A percentile compares a stretch with the other conserved stretches of the same genome.
Conservation (phyloP, 1,140 invertebrate genomes). For the Augochlora pura region DNA sequence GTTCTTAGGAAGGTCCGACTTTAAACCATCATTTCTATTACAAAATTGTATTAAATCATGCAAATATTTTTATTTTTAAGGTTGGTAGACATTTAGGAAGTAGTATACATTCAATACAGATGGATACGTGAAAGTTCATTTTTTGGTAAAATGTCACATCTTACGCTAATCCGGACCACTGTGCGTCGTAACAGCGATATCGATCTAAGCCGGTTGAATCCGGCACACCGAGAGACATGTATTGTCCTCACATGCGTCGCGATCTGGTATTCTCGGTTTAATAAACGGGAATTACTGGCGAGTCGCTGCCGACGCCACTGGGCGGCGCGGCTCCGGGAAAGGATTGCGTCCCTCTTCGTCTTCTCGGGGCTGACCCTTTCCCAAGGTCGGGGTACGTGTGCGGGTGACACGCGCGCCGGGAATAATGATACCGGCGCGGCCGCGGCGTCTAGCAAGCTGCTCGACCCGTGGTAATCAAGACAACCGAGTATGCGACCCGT, state of each 20-base stretch:
- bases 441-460: neutral
- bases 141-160: too few relatives aligned
- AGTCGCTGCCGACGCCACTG: neutral
- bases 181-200: too few relatives aligned
- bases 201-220: neutral
- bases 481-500: too few relatives aligned
- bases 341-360: conserved; percentile 16
- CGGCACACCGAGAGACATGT: neutral
- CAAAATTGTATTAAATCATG: too few relatives aligned
- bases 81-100: too few relatives aligned
- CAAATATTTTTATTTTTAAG: too few relatives aligned
- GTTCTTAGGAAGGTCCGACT: too few relatives aligned
- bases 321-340: neutral
- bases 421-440: conserved; percentile 12
- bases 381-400: neutral
- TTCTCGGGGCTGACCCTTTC: conserved; percentile 19
- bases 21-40: too few relatives aligned
- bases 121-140: too few relatives aligned
- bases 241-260: neutral
- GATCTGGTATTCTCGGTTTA: conserved; percentile 9
- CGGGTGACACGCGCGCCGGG: neutral
- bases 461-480: neutral
- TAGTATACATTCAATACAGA: too few relatives aligned
- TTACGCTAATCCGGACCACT: too few relatives aligned
- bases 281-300: conserved; percentile 49